Evolutionary conservation across 2,113 vertebrate species (phyloP).

Genomic region (Astur gentilis): DNA sequence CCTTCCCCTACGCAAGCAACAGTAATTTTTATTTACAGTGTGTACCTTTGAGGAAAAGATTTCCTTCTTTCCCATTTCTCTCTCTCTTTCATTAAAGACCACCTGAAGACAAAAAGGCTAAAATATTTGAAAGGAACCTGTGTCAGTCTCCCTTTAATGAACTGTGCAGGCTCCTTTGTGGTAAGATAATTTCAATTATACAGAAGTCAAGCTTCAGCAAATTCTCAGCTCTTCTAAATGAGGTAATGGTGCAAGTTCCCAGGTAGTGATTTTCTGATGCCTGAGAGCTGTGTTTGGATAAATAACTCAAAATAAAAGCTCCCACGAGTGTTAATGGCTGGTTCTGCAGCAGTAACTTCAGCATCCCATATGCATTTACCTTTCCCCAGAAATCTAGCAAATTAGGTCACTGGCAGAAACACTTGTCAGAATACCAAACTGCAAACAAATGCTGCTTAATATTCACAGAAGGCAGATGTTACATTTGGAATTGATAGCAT

Average conservation of each 20-base stretch:
- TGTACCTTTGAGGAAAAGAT: background rate
- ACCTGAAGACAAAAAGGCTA: background rate
- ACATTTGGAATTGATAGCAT: background rate
- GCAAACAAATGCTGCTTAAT: background rate
- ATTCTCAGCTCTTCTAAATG: background rate
- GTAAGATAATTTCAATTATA: conserved; percentile 2
- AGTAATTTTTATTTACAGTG: background rate
- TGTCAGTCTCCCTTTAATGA: background rate
- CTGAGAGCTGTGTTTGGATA: background rate
- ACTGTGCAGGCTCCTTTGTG: background rate
- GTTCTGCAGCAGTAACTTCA: background rate
- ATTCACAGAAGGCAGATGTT: background rate
- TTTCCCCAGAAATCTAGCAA: background rate
- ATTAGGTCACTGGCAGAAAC: background rate
- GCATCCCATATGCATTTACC: background rate
- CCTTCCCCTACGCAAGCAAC: background rate
- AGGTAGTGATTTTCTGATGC: background rate
- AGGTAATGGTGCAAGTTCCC: background rate
- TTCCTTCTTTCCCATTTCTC: background rate
- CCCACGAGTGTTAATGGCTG: background rate
- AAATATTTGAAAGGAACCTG: background rate
- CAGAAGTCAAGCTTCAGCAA: background rate
- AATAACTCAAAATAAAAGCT: background rate
- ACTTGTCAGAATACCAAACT: background rate
- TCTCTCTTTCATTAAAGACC: background rate